Conservation (phyloP, 2,113 vertebrate species). For the Bombycilla garrulus region DNA sequence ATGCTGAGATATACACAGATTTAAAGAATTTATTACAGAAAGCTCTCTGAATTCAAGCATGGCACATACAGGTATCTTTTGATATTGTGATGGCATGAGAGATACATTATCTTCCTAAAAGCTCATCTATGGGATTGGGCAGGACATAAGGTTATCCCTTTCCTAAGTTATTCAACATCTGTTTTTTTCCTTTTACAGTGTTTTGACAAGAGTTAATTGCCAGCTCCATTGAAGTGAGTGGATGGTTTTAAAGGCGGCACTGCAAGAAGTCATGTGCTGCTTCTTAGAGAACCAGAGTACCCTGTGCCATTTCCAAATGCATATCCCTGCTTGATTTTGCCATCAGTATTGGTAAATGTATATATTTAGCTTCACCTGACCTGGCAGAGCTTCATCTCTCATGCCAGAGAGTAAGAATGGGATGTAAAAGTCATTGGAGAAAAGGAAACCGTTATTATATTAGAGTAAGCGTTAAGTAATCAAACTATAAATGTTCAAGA, state of each 20-base stretch:
- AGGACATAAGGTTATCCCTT: conserved; percentile 57
- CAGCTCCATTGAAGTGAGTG: conserved; percentile 54
- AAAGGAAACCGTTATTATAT: neutral
- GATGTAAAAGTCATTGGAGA: neutral
- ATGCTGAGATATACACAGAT: neutral
- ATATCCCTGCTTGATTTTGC: conserved; percentile 20
- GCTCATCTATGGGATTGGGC: conserved; percentile 9
- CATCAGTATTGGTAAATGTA: neutral
- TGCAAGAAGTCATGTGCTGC: conserved; percentile 25
- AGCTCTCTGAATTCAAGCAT: conserved; percentile 26
- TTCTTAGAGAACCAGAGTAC: conserved; percentile 34
- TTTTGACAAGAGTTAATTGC: conserved; percentile 70
- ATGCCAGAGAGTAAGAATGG: neutral
- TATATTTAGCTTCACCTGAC: conserved; percentile 8
- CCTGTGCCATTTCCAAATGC: neutral
- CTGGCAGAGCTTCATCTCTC: neutral
- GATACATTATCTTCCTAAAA: conserved; percentile 49
- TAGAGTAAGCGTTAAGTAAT: neutral
- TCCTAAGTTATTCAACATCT: conserved; percentile 57
- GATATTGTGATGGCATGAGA: neutral
- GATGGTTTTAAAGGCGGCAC: conserved; percentile 32
- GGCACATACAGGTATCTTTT: neutral
- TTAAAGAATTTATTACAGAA: neutral
- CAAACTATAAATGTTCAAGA: conserved; percentile 1
- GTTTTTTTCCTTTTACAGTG: conserved; percentile 53